phyloP scores from a whole-genome alignment of 2,113 vertebrate species.

The Scytalopus superciliaris region DNA sequence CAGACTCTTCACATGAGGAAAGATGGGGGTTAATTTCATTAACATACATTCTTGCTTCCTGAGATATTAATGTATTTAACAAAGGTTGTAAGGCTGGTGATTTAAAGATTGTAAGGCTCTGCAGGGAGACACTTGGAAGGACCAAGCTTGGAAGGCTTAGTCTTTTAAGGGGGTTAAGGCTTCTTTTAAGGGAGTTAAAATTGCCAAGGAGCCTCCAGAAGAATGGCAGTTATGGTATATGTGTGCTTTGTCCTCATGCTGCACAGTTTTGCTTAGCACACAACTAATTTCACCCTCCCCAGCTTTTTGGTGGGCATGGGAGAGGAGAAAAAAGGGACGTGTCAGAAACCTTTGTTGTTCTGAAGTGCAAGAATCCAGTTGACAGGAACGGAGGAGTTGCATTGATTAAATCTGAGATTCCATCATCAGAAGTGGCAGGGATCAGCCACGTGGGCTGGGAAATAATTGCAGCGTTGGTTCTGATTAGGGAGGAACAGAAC shows the following conservation, averaged over 20 bases:
- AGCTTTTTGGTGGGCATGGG: neutral
- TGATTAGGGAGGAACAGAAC: conserved; percentile 15
- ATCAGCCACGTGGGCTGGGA: neutral
- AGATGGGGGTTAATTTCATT: neutral
- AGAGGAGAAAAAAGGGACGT: neutral
- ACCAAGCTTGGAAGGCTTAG: neutral
- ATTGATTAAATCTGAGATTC: conserved; percentile 43
- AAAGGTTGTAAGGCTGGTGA: neutral
- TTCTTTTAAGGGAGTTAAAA: neutral
- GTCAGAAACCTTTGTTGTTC: conserved; percentile 9
- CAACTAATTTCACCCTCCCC: neutral
- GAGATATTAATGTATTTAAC: neutral
- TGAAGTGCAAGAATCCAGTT: neutral
- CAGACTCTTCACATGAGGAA: too few species aligned
- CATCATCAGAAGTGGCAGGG: neutral
- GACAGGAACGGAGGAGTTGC: conserved; percentile 31
- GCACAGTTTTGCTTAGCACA: conserved; percentile 3
- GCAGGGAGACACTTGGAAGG: neutral
- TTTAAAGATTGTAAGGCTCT: neutral
- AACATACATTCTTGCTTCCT: neutral
- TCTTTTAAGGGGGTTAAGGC: too few species aligned
- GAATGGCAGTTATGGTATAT: neutral
- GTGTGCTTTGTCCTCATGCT: neutral
- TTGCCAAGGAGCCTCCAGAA: neutral
- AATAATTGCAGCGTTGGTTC: conserved; percentile 26